phyloP scores from a whole-genome alignment of 2,888 invertebrate species.

The Phanerotoma sp. region DNA sequence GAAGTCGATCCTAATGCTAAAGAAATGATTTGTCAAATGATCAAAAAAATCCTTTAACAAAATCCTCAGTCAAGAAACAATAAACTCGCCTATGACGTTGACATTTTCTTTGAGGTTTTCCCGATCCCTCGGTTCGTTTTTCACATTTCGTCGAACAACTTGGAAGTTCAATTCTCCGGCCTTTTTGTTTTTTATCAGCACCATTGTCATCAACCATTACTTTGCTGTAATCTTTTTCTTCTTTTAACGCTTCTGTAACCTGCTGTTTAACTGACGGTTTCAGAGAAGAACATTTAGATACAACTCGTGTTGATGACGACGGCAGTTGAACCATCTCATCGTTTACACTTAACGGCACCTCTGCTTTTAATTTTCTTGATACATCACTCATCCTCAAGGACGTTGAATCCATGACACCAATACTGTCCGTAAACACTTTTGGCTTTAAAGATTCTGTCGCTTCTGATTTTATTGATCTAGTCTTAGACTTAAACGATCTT shows the following conservation, averaged over 20 bases:
- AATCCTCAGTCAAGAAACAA: slow-evolving; percentile 22
- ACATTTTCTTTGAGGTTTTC: slow-evolving; percentile 27
- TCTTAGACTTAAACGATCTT: too few relatives aligned
- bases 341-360: too few relatives aligned
- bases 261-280: neutral
- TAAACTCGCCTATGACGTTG: slow-evolving; percentile 31
- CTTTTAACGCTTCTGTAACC: neutral
- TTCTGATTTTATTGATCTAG: too few relatives aligned
- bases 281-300: neutral
- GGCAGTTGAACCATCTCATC: neutral
- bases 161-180: too few relatives aligned
- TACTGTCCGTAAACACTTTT: neutral
- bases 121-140: neutral
- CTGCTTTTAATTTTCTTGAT: neutral
- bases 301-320: neutral
- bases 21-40: neutral
- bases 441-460: too few relatives aligned
- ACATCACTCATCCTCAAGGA: neutral
- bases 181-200: too few relatives aligned
- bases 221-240: too few relatives aligned
- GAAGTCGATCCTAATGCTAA: slow-evolving; percentile 17
- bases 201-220: too few relatives aligned
- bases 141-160: slow-evolving; percentile 5
- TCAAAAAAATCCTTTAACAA: slow-evolving; percentile 21
- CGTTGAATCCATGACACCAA: neutral